Percentiles rank a stretch among this genome's conserved stretches.
phyloP scores from a whole-genome alignment of 2,797 vertebrate genomes.

The Brotula barbata region DNA sequence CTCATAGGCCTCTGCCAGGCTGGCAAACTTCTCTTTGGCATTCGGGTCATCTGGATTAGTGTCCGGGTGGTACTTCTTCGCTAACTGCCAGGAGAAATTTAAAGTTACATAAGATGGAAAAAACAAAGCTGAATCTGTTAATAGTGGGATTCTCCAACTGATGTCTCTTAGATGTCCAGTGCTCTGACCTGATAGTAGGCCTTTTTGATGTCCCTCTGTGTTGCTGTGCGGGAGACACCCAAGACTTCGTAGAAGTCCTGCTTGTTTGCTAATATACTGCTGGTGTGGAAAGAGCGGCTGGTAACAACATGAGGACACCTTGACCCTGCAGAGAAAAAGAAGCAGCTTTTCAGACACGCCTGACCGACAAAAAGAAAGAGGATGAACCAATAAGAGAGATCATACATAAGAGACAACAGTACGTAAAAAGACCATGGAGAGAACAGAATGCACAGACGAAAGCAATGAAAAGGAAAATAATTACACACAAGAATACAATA shows the following conservation, averaged over 20 bases:
- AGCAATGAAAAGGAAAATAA: too few species aligned
- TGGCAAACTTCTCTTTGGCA: slow-evolving; percentile 94
- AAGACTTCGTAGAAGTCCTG: slow-evolving; percentile 89
- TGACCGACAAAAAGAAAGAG: too few species aligned
- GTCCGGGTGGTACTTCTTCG: slow-evolving; percentile 96
- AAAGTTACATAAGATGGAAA: background rate
- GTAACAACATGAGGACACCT: slow-evolving; percentile 45
- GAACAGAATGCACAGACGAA: too few species aligned
- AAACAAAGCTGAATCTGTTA: too few species aligned
- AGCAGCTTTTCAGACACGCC: too few species aligned
- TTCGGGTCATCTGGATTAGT: slow-evolving; percentile 93
- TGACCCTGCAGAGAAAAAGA: slow-evolving; percentile 55
- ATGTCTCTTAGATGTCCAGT: too few species aligned
- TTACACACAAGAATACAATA: too few species aligned
- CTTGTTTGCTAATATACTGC: slow-evolving; percentile 68
- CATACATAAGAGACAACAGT: too few species aligned
- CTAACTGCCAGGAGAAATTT: slow-evolving; percentile 79
- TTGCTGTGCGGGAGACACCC: slow-evolving; percentile 84
- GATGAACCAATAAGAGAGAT: too few species aligned
- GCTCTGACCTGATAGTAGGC: slow-evolving; percentile 91
- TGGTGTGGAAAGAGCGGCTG: slow-evolving; percentile 78
- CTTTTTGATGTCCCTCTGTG: slow-evolving; percentile 96
- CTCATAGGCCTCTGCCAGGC: slow-evolving; percentile 95
- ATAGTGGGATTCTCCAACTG: too few species aligned
- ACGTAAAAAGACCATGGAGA: too few species aligned